Evolutionary conservation across 2,113 vertebrate species (phyloP), one percentile per base, ranked within the genome.

Genomic region (Cichladusa arquata): DNA sequence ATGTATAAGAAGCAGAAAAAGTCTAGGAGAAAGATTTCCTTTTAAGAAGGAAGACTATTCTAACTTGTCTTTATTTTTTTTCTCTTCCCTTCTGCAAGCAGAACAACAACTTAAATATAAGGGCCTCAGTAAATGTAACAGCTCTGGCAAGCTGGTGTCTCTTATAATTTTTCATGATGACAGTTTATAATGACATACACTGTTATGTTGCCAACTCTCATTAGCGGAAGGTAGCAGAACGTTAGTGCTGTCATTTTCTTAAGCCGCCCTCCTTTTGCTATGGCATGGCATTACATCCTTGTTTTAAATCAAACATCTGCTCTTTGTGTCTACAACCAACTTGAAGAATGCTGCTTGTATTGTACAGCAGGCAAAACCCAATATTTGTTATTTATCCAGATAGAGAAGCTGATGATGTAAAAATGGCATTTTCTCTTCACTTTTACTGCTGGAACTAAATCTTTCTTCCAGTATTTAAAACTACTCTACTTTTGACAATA

Each of bases 121-220:
- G 45, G 4, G 11, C 47, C 51, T 96, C 34, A 81, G 50, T 60
- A 93, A 91, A 88, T 76, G 29, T 69, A 94, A 66, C 60, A 80
- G 69, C 72, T 95, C 81, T 93, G 69, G 34, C 77, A 95, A 89
- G 56, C 81, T 64, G 42, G 42, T 86, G 80, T 92, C 80, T 91
- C 70, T 88, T 33, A 67, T 74, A 93, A 96, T 95, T 93, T 96
- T 97, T 96, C 73, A 93, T 62, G 62, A 79, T 96, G 96, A 92
- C 64, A 93, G 65, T 23, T 81, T 90, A 47, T 89, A 95, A 90
- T 91, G 93, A 96, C 81, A 97, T 79, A 83, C 71, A 82, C 51
- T 94, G 92, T 91, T 94, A 81, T 58, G 81, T 64, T 93, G 57
- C 88, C 86, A 96, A 31, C 82, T 92, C 78, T 88, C 62, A 95